Conservation (phyloP, 2,113 vertebrate genomes). For the Barbus barbus region DNA sequence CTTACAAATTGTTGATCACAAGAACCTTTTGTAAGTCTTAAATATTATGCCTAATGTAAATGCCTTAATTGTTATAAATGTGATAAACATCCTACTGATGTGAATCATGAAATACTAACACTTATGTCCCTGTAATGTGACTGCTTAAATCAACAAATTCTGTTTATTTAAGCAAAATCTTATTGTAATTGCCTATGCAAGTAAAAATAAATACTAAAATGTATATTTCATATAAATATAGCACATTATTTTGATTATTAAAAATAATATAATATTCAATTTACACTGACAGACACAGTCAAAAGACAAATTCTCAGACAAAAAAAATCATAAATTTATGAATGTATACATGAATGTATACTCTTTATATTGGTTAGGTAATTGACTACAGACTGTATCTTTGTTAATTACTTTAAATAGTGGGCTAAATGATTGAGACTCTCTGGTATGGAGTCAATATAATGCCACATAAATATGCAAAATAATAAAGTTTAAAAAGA, state of each 20-base stretch:
- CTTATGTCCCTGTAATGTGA: constrained; percentile 10
- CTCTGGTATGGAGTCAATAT: no score
- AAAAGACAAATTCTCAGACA: not conserved
- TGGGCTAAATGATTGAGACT: not conserved
- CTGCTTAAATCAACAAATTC: constrained; percentile 5
- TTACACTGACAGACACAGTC: not conserved
- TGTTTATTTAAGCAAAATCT: not conserved
- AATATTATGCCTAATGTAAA: not conserved
- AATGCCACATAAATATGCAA: no score
- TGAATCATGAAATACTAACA: not conserved
- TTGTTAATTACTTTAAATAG: not conserved
- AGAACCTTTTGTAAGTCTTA: not conserved
- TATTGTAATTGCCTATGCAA: not conserved
- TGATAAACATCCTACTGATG: not conserved
- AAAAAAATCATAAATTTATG: not conserved
- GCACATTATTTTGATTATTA: not conserved
- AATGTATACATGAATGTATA: no score
- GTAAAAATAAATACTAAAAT: not conserved
- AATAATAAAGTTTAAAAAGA: no score
- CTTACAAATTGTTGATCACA: not conserved
- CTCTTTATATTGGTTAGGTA: not conserved
- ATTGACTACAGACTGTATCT: not conserved
- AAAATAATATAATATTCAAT: not conserved
- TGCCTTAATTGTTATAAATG: not conserved
- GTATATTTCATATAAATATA: not conserved